Evolutionary conservation across 2,113 vertebrate genomes (phyloP).

Genomic region (Chloropsis cyanopogon): DNA sequence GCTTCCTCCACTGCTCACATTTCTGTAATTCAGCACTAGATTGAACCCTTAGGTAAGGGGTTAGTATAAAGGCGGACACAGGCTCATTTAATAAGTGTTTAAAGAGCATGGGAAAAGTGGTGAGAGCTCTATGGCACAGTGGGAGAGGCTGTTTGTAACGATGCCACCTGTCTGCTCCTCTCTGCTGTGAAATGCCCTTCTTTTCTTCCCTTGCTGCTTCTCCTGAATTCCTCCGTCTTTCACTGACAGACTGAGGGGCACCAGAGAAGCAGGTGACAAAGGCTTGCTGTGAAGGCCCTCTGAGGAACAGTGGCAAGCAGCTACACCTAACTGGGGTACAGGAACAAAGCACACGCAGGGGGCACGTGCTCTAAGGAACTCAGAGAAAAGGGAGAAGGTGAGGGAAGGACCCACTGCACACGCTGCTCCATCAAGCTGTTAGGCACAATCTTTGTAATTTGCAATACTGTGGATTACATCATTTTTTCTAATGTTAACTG

Average conservation of each 20-base stretch:
- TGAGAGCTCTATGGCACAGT: not conserved
- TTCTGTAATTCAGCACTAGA: not conserved
- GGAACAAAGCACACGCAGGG: not conserved
- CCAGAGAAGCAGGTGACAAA: not conserved
- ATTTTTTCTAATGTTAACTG: not conserved
- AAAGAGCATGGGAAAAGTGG: not conserved
- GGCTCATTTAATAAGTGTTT: not conserved
- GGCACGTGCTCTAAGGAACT: not conserved
- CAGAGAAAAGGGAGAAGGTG: not conserved
- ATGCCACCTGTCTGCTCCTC: not conserved
- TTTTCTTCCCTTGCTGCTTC: not conserved
- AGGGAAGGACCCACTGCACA: not conserved
- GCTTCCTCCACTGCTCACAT: not conserved
- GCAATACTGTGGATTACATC: not conserved
- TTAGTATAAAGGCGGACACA: not conserved
- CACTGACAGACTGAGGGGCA: not conserved
- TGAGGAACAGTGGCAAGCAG: not conserved
- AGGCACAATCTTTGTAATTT: not conserved
- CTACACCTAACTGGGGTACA: not conserved
- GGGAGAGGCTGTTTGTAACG: not conserved
- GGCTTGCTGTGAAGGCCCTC: not conserved
- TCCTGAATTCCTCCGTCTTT: not conserved
- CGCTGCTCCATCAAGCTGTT: not conserved
- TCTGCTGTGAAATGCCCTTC: not conserved
- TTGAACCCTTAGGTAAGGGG: not conserved